Evolutionary conservation across 2,888 invertebrate genomes (phyloP).

Genomic region (Xestia ashworthii): DNA sequence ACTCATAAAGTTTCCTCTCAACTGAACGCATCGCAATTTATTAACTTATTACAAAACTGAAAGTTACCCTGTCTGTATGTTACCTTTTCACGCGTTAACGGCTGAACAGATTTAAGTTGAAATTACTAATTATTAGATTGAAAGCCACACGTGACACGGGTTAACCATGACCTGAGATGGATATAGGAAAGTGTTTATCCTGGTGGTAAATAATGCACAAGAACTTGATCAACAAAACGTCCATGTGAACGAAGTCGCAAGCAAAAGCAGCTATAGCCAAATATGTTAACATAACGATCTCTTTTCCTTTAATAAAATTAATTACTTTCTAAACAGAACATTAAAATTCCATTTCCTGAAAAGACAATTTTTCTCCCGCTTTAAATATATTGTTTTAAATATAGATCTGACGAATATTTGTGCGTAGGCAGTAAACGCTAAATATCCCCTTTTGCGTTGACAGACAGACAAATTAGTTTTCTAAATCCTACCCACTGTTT

Average conservation of each 20-base stretch:
- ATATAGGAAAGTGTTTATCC: neutral
- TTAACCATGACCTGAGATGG: neutral
- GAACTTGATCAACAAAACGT: neutral
- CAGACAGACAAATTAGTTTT: conserved; percentile 86
- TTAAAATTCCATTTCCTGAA: conserved; percentile 23
- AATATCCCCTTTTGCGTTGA: conserved; percentile 82
- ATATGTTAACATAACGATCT: conserved; percentile 5
- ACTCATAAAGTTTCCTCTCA: neutral
- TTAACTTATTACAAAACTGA: neutral
- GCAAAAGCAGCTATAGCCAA: neutral
- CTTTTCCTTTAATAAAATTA: conserved; percentile 1
- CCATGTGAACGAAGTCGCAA: neutral
- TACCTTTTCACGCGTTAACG: neutral
- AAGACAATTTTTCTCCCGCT: conserved; percentile 24
- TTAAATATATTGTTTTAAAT: conserved; percentile 63
- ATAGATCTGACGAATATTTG: conserved; percentile 72
- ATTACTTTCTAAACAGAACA: conserved; percentile 25
- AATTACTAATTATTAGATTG: no score
- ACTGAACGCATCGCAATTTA: neutral
- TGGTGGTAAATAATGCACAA: neutral
- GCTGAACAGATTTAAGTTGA: neutral
- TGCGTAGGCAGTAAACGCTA: conserved; percentile 71
- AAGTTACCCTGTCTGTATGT: neutral
- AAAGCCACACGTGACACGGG: neutral
- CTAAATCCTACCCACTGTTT: conserved; percentile 75